phyloP scores from a whole-genome alignment of 2,888 invertebrate genomes.

The Drosophila lutescens region DNA sequence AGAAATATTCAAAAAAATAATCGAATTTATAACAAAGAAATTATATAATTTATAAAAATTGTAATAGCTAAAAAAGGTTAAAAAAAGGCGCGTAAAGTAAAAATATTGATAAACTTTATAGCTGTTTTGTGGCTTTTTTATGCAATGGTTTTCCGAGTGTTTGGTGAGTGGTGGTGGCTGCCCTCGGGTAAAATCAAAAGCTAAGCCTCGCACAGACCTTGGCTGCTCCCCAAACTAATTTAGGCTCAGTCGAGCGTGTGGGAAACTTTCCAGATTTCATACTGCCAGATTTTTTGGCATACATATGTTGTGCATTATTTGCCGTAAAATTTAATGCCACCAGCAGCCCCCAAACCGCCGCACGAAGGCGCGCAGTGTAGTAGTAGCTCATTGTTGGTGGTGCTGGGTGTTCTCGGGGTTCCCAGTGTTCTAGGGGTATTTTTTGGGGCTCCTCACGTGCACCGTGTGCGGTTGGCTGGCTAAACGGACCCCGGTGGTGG shows the following conservation, averaged over 20 bases:
- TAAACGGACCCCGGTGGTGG: slow-evolving; percentile 59
- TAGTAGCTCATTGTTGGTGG: slow-evolving; percentile 29
- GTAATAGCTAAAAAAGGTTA: too few relatives aligned
- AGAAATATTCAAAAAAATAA: background rate
- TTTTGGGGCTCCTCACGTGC: slow-evolving; percentile 52
- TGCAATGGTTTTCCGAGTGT: background rate
- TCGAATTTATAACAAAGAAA: too few relatives aligned
- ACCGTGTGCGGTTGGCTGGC: slow-evolving; percentile 68
- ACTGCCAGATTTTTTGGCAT: slow-evolving; percentile 22
- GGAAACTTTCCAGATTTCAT: slow-evolving; percentile 60
- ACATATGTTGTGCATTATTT: slow-evolving; percentile 77
- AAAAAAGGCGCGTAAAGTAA: too few relatives aligned
- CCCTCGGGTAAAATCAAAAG: slow-evolving; percentile 47
- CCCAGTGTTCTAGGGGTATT: background rate
- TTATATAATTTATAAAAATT: too few relatives aligned
- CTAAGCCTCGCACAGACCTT: slow-evolving; percentile 40
- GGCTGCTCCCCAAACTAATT: slow-evolving; percentile 70
- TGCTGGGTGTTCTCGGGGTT: slow-evolving; percentile 7
- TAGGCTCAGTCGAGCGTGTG: slow-evolving; percentile 64
- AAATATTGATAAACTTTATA: background rate
- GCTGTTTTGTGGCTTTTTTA: too few relatives aligned
- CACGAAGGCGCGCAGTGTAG: slow-evolving; percentile 9
- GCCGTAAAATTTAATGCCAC: slow-evolving; percentile 70
- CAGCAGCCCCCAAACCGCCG: slow-evolving; percentile 44
- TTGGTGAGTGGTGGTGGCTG: background rate